Evolutionary conservation across 2,888 invertebrate species (phyloP), one percentile per base, ranked within the genome.

Genomic region (Orthosia gothica): DNA sequence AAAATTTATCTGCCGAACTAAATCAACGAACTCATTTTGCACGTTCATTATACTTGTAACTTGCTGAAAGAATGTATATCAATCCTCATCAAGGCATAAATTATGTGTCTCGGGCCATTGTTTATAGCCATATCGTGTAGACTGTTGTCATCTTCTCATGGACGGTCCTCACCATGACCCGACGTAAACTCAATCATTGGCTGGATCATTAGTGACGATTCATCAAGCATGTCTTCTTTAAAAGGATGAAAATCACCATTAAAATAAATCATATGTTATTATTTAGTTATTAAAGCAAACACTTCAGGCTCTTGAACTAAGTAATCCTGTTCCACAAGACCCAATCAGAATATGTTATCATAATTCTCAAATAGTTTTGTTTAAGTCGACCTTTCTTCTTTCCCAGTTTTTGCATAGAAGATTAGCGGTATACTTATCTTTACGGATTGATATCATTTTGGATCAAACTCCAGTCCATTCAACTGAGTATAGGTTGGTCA

Each of bases 61-160:
- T 64, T 55, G 40, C 20, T 58, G 54, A 74, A 65, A 2, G 9
- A 70, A 74, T 26, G 47, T 58, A 57, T 68, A 81, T 81, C 74
- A 69, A 74, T 78, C 26, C 58, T 78, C 61, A 82, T 79, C 57
- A 79, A 49, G 40, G 15, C n/a, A 71, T n/a, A 59, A 82, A 71
- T 82, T n/a, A 67, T 79, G 58, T 61, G 59, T 66, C 79, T 66
- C 47, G 50, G 40, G 68, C 40, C n/a, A 82, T 82, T 82, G 66
- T 82, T 72, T 70, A 55, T 54, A 32, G 57, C 15, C 20, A 26
- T 75, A 20, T 80, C 84, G 69, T 81, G 79, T 65, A 3, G 26
- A 66, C 52, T 47, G 23, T 55, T 71, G 45, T 57, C 52, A 69
- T 76, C 69, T 77, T 78, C 66, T 70, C 58, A 74, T 58, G 68